Conservation (phyloP, 2,888 invertebrate genomes). For the Kuschelorhynchus macadamiae region DNA sequence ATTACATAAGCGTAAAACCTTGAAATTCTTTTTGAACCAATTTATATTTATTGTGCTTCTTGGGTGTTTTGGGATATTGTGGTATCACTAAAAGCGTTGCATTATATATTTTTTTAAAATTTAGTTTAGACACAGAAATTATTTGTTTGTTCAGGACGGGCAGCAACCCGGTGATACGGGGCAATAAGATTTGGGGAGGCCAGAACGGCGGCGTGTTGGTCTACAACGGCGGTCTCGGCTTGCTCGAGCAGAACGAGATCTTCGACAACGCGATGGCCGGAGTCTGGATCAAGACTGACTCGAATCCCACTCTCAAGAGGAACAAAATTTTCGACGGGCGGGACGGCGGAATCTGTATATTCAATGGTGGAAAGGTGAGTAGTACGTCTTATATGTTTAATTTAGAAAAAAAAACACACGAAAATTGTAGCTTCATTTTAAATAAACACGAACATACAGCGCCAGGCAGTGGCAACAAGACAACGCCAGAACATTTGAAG, state of each 20-base stretch:
- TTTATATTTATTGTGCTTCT: too few relatives aligned
- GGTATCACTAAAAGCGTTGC: too few relatives aligned
- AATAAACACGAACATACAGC: too few relatives aligned
- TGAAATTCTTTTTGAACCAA: too few relatives aligned
- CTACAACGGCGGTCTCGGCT: constrained; percentile 97
- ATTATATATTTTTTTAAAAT: too few relatives aligned
- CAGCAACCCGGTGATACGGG: constrained; percentile 96
- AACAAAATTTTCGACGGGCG: constrained; percentile 98
- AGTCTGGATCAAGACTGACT: constrained; percentile 99
- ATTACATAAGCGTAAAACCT: too few relatives aligned
- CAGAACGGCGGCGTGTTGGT: constrained; percentile 99
- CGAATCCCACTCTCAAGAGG: constrained; percentile 95
- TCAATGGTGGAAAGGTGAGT: constrained; percentile 91
- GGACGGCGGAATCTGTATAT: constrained; percentile 99
- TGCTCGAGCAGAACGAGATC: constrained; percentile 98
- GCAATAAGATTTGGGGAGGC: constrained; percentile 99
- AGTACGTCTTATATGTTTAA: neutral
- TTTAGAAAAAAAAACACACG: too few relatives aligned
- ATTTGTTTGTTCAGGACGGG: constrained; percentile 91
- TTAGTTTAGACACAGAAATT: too few relatives aligned
- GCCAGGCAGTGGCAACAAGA: too few relatives aligned
- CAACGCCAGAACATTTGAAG: too few relatives aligned
- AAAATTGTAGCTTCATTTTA: too few relatives aligned
- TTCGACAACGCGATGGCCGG: constrained; percentile 99
- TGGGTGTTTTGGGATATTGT: too few relatives aligned